Conservation (phyloP, 2,113 vertebrate genomes). For the Mobula hypostoma region DNA sequence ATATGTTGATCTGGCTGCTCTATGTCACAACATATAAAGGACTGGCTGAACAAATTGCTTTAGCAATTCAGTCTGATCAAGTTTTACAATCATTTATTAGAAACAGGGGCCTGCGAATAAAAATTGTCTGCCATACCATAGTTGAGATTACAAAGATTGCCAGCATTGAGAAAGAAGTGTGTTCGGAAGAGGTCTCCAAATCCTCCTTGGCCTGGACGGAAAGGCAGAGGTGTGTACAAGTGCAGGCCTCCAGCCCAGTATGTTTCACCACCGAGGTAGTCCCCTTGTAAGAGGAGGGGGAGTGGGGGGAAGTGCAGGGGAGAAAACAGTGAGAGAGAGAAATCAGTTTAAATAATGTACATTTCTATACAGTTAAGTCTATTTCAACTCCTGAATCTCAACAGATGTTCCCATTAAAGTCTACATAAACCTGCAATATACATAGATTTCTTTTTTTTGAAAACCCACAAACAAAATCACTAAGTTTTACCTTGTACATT, state of each 20-base stretch:
- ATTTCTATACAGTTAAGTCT: not conserved
- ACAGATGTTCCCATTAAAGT: not conserved
- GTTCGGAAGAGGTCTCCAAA: conserved; percentile 90
- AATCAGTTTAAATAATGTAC: not conserved
- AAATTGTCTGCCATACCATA: conserved; percentile 65
- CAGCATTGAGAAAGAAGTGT: conserved; percentile 93
- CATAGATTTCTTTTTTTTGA: not conserved
- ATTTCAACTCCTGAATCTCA: not conserved
- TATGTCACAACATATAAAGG: not conserved
- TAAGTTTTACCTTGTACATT: too few relatives aligned
- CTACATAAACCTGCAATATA: not conserved
- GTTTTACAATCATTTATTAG: not conserved
- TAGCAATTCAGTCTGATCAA: not conserved
- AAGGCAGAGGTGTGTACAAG: conserved; percentile 86
- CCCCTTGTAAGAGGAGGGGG: conserved; percentile 59
- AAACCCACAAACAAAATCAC: not conserved
- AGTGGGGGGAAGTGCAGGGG: not conserved
- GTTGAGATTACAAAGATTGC: conserved; percentile 94
- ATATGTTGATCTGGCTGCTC: not conserved
- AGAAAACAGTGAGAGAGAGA: not conserved
- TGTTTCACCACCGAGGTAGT: conserved; percentile 86
- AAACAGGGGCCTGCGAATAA: not conserved
- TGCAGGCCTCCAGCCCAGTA: conserved; percentile 90
- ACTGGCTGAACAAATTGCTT: not conserved
- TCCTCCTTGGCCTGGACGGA: conserved; percentile 76